A percentile compares a stretch with the other conserved stretches of the same genome.
Evolutionary conservation across 2,113 vertebrate species (phyloP).

Genomic region (Turdus rufiventris): DNA sequence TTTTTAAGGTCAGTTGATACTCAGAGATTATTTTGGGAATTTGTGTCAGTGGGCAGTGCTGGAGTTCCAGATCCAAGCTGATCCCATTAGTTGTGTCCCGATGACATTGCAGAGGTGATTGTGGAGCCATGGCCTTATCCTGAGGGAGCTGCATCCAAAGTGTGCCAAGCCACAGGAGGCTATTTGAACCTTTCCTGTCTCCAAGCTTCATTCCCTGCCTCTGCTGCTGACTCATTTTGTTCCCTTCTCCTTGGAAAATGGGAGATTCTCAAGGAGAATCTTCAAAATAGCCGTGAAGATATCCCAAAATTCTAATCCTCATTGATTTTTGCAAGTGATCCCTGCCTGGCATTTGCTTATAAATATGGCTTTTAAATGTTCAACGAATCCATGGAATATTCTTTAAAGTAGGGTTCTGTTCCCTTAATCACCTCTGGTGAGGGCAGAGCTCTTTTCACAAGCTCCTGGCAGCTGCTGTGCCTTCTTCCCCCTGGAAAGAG

Average conservation of each 20-base stretch:
- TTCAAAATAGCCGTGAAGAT: neutral
- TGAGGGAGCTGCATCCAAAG: neutral
- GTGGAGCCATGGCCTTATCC: neutral
- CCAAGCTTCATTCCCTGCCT: neutral
- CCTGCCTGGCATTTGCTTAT: neutral
- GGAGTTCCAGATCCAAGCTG: neutral
- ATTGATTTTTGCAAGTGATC: neutral
- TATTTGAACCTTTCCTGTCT: neutral
- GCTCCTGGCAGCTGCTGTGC: neutral
- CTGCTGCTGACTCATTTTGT: neutral
- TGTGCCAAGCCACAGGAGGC: neutral
- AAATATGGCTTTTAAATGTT: neutral
- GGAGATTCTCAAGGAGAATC: neutral
- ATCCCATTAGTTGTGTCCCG: neutral
- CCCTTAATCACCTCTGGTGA: neutral
- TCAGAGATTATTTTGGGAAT: neutral
- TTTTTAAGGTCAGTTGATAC: neutral
- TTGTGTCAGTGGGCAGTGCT: neutral
- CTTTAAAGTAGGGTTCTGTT: neutral
- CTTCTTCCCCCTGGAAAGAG: neutral
- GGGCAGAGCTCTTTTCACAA: neutral
- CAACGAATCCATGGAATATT: neutral
- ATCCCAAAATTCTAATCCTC: neutral
- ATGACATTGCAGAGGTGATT: neutral
- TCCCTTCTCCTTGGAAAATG: neutral